Percentiles rank a stretch among this genome's conserved stretches.
Conservation (phyloP, 2,113 vertebrate species). For the Corythaeola cristata region DNA sequence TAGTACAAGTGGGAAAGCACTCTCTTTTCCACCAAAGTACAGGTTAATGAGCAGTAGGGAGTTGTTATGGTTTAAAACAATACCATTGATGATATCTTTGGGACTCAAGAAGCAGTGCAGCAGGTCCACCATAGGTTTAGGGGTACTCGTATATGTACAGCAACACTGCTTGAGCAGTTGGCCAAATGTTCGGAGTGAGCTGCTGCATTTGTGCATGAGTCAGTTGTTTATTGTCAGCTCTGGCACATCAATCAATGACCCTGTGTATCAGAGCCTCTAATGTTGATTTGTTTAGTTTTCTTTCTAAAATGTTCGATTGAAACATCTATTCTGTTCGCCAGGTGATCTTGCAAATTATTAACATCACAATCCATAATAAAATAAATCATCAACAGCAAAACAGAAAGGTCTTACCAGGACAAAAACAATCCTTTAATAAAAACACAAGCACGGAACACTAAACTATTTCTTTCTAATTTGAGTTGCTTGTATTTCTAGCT, state of each 20-base stretch:
- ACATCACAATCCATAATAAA: background rate
- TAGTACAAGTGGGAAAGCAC: background rate
- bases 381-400: constrained; percentile 45
- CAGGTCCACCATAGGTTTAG: background rate
- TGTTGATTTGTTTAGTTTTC: constrained; percentile 7
- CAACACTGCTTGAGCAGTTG: background rate
- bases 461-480: background rate
- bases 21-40: background rate
- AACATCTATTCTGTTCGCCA: background rate
- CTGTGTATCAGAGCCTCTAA: background rate
- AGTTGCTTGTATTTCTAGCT: background rate
- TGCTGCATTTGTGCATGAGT: background rate
- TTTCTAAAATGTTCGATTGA: background rate
- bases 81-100: background rate
- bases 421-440: background rate
- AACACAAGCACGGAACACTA: background rate
- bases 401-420: background rate
- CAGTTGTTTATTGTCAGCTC: background rate
- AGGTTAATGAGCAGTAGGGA: background rate
- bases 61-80: background rate
- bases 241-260: background rate
- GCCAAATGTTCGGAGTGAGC: background rate
- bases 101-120: background rate
- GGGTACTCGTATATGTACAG: background rate
- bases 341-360: constrained; percentile 37